Evolutionary conservation across 2,888 invertebrate genomes (phyloP).

Genomic region (Lasioglossum pauxillum): DNA sequence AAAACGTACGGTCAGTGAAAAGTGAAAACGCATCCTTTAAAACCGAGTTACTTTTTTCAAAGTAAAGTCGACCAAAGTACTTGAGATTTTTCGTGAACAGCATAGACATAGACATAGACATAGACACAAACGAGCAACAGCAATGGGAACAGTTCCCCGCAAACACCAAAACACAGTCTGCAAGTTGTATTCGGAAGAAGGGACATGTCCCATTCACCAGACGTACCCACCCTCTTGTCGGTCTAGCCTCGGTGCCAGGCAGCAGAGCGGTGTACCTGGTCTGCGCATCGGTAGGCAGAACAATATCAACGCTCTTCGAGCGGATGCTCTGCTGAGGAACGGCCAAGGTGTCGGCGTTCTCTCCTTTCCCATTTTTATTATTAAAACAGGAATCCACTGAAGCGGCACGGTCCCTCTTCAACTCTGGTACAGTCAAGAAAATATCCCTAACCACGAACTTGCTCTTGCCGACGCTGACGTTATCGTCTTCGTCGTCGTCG

Average conservation of each 20-base stretch:
- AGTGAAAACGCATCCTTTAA: not conserved
- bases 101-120: not conserved
- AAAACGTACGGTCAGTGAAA: not conserved
- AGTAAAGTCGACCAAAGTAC: not conserved
- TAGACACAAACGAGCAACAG: not conserved
- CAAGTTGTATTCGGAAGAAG: constrained; percentile 50
- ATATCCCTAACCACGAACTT: constrained; percentile 88
- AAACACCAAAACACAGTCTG: constrained; percentile 39
- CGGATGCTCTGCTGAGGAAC: constrained; percentile 90
- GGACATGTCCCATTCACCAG: constrained; percentile 58
- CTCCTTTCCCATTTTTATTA: constrained; percentile 89
- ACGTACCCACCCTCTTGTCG: constrained; percentile 84
- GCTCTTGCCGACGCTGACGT: constrained; percentile 54
- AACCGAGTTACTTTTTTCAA: not conserved
- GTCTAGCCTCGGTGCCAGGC: constrained; percentile 77
- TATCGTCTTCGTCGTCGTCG: constrained; percentile 69
- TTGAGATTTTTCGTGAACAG: not conserved
- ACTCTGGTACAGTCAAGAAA: constrained; percentile 92
- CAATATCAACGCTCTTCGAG: constrained; percentile 94
- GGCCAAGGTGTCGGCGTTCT: constrained; percentile 89
- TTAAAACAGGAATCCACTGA: constrained; percentile 95
- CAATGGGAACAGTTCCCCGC: not conserved
- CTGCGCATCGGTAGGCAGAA: constrained; percentile 93
- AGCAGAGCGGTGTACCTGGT: constrained; percentile 93
- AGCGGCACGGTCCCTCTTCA: constrained; percentile 93